Conservation (phyloP, 92 coral and sea anemone genomes). For the Desmophyllum pertusum region DNA sequence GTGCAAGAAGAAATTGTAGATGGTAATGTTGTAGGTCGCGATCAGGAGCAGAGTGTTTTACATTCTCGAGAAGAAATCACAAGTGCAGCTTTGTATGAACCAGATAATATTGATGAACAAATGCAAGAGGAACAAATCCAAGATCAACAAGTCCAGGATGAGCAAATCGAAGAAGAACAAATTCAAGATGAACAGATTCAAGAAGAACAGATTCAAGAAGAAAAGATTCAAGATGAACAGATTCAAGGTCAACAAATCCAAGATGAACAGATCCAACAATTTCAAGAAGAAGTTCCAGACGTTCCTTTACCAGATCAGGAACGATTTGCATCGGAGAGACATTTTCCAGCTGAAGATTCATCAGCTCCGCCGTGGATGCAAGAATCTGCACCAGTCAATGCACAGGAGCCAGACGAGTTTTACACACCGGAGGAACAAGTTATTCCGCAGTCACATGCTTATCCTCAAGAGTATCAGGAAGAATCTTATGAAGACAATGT, state of each 20-base stretch:
- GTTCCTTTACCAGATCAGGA: constrained; percentile 10
- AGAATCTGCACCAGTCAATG: not conserved
- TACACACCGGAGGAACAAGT: constrained; percentile 31
- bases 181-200: not conserved
- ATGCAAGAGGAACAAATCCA: not conserved
- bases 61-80: constrained; percentile 4
- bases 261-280: not conserved
- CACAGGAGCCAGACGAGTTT: constrained; percentile 29
- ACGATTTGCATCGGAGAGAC: constrained; percentile 3
- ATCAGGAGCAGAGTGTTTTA: not conserved
- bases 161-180: not conserved
- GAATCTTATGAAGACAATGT: not conserved
- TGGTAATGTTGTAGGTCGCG: not conserved
- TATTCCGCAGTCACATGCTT: constrained; percentile 23
- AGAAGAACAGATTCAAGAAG: not conserved
- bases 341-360: constrained; percentile 18
- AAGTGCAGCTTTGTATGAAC: not conserved
- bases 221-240: not conserved
- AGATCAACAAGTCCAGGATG: not conserved
- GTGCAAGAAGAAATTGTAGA: constrained; percentile 8
- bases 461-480: constrained; percentile 12
- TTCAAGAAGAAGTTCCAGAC: not conserved
- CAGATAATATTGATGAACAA: constrained; percentile 27
- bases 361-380: constrained; percentile 27
- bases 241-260: not conserved